These are phyloP conservation scores for Acrocyrtus sp. DNA, from an alignment of 2,888 invertebrate genomes.

Conservation along the genomic window DNA sequence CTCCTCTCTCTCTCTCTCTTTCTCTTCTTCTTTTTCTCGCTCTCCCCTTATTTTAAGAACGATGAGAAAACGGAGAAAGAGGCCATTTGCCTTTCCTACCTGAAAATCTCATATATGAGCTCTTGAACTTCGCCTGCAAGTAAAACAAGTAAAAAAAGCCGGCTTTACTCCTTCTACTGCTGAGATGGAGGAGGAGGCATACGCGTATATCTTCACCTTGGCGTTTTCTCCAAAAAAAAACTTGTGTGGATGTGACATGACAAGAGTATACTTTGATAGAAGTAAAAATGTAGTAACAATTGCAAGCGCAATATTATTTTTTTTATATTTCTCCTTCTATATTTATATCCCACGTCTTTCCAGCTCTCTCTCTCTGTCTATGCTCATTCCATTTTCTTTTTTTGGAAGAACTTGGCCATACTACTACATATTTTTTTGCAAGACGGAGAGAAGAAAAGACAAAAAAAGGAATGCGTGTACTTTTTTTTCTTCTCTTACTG, in stretches of 20 bases:
- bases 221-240: neutral
- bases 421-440: slow-evolving; percentile 1
- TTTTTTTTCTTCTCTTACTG: neutral
- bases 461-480: too few species aligned
- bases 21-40: neutral
- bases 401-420: neutral
- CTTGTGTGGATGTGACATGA: slow-evolving; percentile 12
- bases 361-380: neutral
- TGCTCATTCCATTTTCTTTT: neutral
- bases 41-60: neutral
- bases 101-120: neutral
- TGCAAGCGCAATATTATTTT: too few species aligned
- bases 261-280: neutral
- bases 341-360: too few species aligned
- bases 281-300: too few species aligned
- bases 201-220: neutral
- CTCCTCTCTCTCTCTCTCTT: neutral
- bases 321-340: too few species aligned
- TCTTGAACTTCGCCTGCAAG: neutral
- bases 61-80: neutral
- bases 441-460: too few species aligned
- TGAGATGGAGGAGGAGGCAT: neutral
- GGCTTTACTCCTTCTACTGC: slow-evolving; percentile 5
- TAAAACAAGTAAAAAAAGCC: slow-evolving; percentile 5
- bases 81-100: neutral